These are phyloP conservation scores for Rhinatrema bivittatum DNA, from an alignment of 2,797 vertebrate genomes.

Conservation along the genomic window DNA sequence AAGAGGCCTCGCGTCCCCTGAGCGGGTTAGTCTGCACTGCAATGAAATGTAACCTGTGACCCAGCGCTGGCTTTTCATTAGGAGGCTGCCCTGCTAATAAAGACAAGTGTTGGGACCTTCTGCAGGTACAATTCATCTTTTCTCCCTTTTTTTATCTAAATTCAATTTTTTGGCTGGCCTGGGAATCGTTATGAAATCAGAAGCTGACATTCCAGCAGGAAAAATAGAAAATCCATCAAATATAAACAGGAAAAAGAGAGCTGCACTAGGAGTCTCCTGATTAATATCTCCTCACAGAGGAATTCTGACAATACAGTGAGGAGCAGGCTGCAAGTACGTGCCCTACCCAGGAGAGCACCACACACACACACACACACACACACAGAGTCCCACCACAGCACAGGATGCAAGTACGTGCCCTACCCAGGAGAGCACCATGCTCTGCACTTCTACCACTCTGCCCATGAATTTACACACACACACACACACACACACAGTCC, in stretches of 20 bases:
- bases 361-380: no score
- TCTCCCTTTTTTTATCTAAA: slow-evolving; percentile 70
- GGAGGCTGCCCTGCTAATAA: slow-evolving; percentile 68
- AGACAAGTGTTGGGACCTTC: slow-evolving; percentile 76
- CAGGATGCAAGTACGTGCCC: no score
- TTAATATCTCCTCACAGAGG: no score
- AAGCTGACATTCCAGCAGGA: slow-evolving; percentile 69
- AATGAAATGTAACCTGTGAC: slow-evolving; percentile 71
- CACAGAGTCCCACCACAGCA: no score
- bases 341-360: no score
- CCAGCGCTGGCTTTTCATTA: slow-evolving; percentile 70
- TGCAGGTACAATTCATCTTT: slow-evolving; percentile 73
- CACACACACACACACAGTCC: no score
- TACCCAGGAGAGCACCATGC: no score
- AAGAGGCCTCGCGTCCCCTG: slow-evolving; percentile 52
- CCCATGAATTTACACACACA: no score
- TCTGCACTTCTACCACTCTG: no score
- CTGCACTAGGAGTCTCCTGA: no score
- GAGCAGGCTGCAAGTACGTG: no score
- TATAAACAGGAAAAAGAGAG: slow-evolving; percentile 48
- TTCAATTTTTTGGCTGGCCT: slow-evolving; percentile 71
- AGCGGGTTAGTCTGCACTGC: slow-evolving; percentile 54
- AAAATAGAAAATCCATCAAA: slow-evolving; percentile 73
- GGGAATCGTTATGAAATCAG: slow-evolving; percentile 72
- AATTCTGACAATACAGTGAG: no score